Conservation (phyloP, 2,888 invertebrate genomes). For the Protophormia terraenovae region DNA sequence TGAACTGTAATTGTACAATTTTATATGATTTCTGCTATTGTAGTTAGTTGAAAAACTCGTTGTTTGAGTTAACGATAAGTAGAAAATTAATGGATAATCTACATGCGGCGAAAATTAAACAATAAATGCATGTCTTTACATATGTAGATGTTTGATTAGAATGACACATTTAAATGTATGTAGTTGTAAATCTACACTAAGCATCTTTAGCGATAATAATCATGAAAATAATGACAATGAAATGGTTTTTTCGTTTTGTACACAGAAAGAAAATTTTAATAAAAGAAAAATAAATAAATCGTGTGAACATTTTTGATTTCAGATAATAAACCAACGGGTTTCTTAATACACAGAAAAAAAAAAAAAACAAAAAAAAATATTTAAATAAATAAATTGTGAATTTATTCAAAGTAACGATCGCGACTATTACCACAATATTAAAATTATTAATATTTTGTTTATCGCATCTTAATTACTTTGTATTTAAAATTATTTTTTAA, state of each 20-base stretch:
- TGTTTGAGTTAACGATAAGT: slow-evolving; percentile 6
- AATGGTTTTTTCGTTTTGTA: not conserved
- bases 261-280: too few species aligned
- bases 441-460: too few species aligned
- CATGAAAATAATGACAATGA: slow-evolving; percentile 16
- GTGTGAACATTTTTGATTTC: too few species aligned
- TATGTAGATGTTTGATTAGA: not conserved
- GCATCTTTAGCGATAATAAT: slow-evolving; percentile 25
- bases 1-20: not conserved
- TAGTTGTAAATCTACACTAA: not conserved
- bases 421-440: too few species aligned
- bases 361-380: too few species aligned
- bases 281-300: too few species aligned
- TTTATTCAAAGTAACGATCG: too few species aligned
- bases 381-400: too few species aligned
- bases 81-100: slow-evolving; percentile 43
- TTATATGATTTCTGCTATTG: not conserved
- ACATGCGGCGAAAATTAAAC: slow-evolving; percentile 32
- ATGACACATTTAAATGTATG: not conserved
- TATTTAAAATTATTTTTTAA: too few species aligned
- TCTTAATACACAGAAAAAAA: too few species aligned
- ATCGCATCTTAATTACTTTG: too few species aligned
- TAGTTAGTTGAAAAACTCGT: not conserved
- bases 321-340: too few species aligned
- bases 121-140: slow-evolving; percentile 18